A percentile compares a stretch with the other conserved stretches of the same genome.
These are phyloP conservation scores for Peromyscus leucopus DNA, from an alignment of 2,113 vertebrate genomes.

Conservation along the genomic window DNA sequence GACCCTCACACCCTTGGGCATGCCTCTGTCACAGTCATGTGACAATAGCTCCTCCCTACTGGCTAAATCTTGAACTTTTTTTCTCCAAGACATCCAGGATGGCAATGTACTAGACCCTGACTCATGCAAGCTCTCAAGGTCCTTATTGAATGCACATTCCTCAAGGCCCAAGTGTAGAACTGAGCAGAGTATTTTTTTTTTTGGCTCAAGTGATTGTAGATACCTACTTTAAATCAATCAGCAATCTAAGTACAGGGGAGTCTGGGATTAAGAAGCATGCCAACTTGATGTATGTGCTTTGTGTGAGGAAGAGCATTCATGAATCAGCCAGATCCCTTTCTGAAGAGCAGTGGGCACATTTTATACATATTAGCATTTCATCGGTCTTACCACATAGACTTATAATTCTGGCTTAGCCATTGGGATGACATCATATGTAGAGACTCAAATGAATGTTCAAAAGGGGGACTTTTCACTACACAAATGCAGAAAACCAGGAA, in stretches of 20 bases:
- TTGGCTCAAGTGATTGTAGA: constrained; percentile 14
- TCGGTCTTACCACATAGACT: constrained; percentile 55
- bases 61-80: background rate
- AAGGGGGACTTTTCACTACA: background rate
- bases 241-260: background rate
- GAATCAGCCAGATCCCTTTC: constrained; percentile 32
- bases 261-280: constrained; percentile 50
- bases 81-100: background rate
- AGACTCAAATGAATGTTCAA: constrained; percentile 26
- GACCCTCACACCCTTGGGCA: too few species aligned
- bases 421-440: constrained; percentile 26
- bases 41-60: background rate
- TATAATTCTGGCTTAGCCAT: constrained; percentile 50
- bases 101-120: background rate
- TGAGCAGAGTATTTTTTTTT: constrained; percentile 6
- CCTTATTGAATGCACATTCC: background rate
- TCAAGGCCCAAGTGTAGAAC: background rate
- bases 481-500: constrained; percentile 47
- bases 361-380: constrained; percentile 64
- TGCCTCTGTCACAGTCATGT: background rate
- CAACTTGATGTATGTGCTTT: constrained; percentile 27
- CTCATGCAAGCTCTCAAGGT: background rate
- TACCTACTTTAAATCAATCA: constrained; percentile 48
- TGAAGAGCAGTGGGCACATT: constrained; percentile 28
- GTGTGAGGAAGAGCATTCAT: constrained; percentile 59